Evolutionary conservation across 2,113 vertebrate species (phyloP), one percentile per base, ranked within the genome.

Genomic region (Centrocercus urophasianus): DNA sequence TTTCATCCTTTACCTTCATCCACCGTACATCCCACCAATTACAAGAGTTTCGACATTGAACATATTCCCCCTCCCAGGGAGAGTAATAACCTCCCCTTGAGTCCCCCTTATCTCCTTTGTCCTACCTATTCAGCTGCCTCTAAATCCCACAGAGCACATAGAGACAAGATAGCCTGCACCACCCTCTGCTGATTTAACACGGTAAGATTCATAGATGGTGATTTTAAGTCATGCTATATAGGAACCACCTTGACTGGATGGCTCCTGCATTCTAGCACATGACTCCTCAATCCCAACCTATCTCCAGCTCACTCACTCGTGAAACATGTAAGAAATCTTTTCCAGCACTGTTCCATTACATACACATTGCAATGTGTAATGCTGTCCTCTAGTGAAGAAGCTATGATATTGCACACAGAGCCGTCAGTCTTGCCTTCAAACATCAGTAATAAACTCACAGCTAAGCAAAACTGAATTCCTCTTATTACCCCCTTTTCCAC

Each of bases 331-430:
- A 13, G 18, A 32, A 32, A 22, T 10, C 48, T 66, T n/a, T 61
- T 18, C 21, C 63, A 48, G 48, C 12, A 11, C 1, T 3, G 9
- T 6, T 28, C 32, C 48, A 24, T 5, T 17, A 6, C 6, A 34
- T 25, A 32, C 1, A 34, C 8, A 60, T 90, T 88, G 79, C 42
- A 13, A 1, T 8, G 85, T 93, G 81, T 75, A 81, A 96, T 38
- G 28, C 85, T 96, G 97, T 64, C 96, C 95, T 93, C 97, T 96
- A 75, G 94, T 36, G 97, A 83, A 25, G 20, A 56, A 36, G 69
- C 59, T 9, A 11, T 2, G 50, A 54, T 8, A 73, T 2, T 61
- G 80, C 85, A 93, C 30, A 63, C 10, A 4, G 52, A 19, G 56
- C 50, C 43, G 8, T 9, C 1, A 13, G 36, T 32, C 19, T 0